Conservation (phyloP, 2,797 vertebrate genomes). For the Phyllotis vaccarum region DNA sequence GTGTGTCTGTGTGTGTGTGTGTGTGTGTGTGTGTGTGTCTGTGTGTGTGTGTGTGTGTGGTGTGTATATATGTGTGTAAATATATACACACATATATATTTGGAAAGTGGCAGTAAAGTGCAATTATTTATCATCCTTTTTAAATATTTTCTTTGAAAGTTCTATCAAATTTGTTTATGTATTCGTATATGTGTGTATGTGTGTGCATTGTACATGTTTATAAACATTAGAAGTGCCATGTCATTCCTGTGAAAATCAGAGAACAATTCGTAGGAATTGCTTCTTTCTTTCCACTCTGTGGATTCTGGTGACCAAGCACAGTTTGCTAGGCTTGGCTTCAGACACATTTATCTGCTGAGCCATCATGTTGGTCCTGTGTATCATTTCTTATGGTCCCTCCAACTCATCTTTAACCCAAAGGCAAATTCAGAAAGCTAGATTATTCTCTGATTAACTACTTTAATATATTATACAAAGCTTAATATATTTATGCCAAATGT, state of each 20-base stretch:
- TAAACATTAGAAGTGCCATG: neutral
- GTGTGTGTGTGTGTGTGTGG: too few species aligned
- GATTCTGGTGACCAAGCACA: neutral
- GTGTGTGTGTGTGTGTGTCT: too few species aligned
- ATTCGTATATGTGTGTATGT: too few species aligned
- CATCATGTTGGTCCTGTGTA: neutral
- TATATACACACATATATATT: too few species aligned
- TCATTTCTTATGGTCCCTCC: neutral
- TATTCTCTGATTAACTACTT: slow-evolving; percentile 36
- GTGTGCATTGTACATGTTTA: neutral
- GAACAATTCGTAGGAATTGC: neutral
- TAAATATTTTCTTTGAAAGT: neutral
- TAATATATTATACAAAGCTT: slow-evolving; percentile 39
- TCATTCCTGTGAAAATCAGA: neutral
- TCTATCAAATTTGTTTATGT: neutral
- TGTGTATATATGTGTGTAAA: too few species aligned
- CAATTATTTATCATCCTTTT: slow-evolving; percentile 6
- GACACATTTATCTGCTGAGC: neutral
- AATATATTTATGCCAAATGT: slow-evolving; percentile 35
- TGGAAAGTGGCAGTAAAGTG: neutral
- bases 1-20: too few species aligned
- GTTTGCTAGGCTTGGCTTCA: neutral
- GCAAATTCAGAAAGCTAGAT: slow-evolving; percentile 56
- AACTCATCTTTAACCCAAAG: slow-evolving; percentile 15
- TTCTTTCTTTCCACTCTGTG: neutral